Base-by-base conservation (phyloP, 2,797 vertebrate genomes). In the Halcyon chelicuti region DNA sequence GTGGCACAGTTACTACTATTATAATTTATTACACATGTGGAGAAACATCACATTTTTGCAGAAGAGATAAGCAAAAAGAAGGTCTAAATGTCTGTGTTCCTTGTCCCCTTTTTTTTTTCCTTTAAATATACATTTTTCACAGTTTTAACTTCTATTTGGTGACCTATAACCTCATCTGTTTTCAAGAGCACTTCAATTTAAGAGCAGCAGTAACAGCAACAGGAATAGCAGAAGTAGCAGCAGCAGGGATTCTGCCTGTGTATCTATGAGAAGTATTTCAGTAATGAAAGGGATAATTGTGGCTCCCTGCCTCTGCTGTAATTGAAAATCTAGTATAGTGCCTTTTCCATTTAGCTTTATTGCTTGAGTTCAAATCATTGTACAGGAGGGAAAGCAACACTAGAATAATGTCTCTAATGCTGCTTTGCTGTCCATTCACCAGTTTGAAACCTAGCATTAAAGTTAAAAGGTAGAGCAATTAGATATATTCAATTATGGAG, bases 281-380 rank as follows among this genome's bases (percentile, higher is more conserved):
- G 88, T 96, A 97, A 97, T 96, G 93, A 97, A 97, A 97, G 88
- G 68, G 91, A 97, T 98, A 97, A 98, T 97, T 97, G 94, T 92
- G 94, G 86, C 86, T 97, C 96, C 97, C 96, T 97, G 95, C 94
- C 87, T 98, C 91, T 93, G 84, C 91, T 94, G 83, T 98, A 98
- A 97, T 98, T 98, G 97, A 97, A 98, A 98, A 96, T 86, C 93
- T 88, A 94, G 71, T 95, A 75, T 85, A 94, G 90, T 84, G 81
- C 55, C 49, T 97, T 97, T 97, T 96, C 93, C 91, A 96, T 97
- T 98, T 98, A 97, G 91, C 94, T 97, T 96, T 97, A 98, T 97
- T 97, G 91, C 95, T 91, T 85, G 79, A 95, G 94, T 97, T 98
- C 96, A 97, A 96, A 95, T 81, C 85, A 73, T 92, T 95, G 81